Conservation (phyloP, 2,888 invertebrate genomes). For the Coleophora flavipennella region DNA sequence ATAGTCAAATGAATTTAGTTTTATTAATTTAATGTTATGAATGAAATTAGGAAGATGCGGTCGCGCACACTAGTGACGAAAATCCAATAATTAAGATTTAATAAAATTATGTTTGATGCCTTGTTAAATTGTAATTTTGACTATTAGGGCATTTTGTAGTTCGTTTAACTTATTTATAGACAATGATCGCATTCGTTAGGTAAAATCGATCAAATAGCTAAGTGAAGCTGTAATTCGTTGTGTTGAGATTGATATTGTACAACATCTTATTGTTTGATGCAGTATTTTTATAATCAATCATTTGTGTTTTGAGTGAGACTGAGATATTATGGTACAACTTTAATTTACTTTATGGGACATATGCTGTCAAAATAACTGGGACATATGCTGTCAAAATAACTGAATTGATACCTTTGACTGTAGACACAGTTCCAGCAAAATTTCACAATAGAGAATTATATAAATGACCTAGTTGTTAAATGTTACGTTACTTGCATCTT, state of each 20-base stretch:
- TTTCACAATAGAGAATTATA: slow-evolving; percentile 28
- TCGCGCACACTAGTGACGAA: slow-evolving; percentile 72
- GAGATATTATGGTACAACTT: slow-evolving; percentile 63
- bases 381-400: slow-evolving; percentile 35
- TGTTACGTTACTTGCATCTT: slow-evolving; percentile 62
- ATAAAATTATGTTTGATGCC: slow-evolving; percentile 51
- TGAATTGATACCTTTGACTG: slow-evolving; percentile 54
- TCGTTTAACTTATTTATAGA: slow-evolving; percentile 66
- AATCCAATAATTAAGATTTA: slow-evolving; percentile 68
- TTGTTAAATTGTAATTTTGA: slow-evolving; percentile 64
- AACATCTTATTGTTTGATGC: slow-evolving; percentile 53
- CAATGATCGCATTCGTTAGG: slow-evolving; percentile 52
- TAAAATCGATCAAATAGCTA: slow-evolving; percentile 65
- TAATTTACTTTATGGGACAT: slow-evolving; percentile 44
- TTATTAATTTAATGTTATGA: slow-evolving; percentile 65
- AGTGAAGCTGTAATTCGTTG: slow-evolving; percentile 39
- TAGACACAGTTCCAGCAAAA: slow-evolving; percentile 21
- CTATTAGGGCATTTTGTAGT: slow-evolving; percentile 68
- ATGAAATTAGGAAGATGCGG: slow-evolving; percentile 69
- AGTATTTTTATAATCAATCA: slow-evolving; percentile 65
- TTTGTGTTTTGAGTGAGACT: slow-evolving; percentile 66
- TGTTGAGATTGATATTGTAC: slow-evolving; percentile 26
- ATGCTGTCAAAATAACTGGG: slow-evolving; percentile 39
- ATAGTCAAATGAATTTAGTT: slow-evolving; percentile 69
- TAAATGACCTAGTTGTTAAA: slow-evolving; percentile 51